phyloP scores from a whole-genome alignment of 2,797 vertebrate species.

The Ptychadena robeensis region DNA sequence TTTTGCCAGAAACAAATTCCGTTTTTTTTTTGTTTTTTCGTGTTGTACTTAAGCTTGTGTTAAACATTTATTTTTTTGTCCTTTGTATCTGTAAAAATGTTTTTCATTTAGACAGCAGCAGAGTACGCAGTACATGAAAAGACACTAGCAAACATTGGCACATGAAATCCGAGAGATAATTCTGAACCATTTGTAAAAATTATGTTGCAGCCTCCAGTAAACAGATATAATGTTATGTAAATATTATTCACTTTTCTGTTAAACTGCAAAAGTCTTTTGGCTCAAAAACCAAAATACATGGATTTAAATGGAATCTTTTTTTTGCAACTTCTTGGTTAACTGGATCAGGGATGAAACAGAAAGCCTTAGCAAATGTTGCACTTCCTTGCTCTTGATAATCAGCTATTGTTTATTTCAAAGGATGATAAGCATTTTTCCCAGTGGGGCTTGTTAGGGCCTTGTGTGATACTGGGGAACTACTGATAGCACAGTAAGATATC shows the following conservation, averaged over 20 bases:
- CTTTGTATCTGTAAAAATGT: slow-evolving; percentile 1
- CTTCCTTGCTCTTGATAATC: slow-evolving; percentile 52
- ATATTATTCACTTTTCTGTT: slow-evolving; percentile 36
- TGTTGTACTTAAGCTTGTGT: slow-evolving; percentile 68
- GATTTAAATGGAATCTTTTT: slow-evolving; percentile 18
- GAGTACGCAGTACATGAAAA: background rate
- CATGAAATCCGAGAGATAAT: slow-evolving; percentile 12
- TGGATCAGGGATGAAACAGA: slow-evolving; percentile 14
- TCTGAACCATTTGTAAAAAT: slow-evolving; percentile 12
- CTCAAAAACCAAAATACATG: slow-evolving; percentile 20
- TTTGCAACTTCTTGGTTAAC: slow-evolving; percentile 5
- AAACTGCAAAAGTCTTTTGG: slow-evolving; percentile 15
- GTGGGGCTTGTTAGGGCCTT: slow-evolving; percentile 51
- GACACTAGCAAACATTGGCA: slow-evolving; percentile 4
- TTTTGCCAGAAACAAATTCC: slow-evolving; percentile 67
- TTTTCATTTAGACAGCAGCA: background rate
- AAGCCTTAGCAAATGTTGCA: slow-evolving; percentile 34
- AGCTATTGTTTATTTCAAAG: slow-evolving; percentile 54
- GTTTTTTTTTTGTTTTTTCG: slow-evolving; percentile 68
- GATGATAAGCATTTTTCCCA: slow-evolving; percentile 49
- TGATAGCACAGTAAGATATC: slow-evolving; percentile 37
- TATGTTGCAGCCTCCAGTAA: slow-evolving; percentile 10
- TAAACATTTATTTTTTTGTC: slow-evolving; percentile 1
- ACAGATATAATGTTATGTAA: slow-evolving; percentile 43
- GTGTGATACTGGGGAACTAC: slow-evolving; percentile 49